phyloP scores from a whole-genome alignment of 1,140 invertebrate genomes.

The Zelostemma sp. region DNA sequence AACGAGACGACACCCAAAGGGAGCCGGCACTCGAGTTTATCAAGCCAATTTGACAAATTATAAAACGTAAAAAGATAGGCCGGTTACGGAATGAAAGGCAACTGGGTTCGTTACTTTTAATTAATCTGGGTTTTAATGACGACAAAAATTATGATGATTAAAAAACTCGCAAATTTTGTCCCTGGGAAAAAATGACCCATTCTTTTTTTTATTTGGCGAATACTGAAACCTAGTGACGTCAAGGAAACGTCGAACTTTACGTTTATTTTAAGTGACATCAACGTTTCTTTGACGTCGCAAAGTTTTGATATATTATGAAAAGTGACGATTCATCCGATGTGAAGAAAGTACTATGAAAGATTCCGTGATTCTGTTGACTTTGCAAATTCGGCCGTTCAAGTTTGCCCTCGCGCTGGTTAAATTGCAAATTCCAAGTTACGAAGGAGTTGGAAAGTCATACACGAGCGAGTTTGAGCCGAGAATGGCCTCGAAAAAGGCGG shows the following conservation, averaged over 20 bases:
- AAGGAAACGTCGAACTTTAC: no score
- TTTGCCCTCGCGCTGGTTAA: conserved; percentile 14
- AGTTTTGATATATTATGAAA: conserved; percentile 4
- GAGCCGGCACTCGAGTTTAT: conserved; percentile 29
- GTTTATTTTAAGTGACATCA: neutral
- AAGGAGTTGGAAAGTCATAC: conserved; percentile 14
- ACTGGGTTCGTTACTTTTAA: conserved; percentile 34
- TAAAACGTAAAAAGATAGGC: conserved; percentile 21
- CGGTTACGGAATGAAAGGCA: conserved; percentile 15
- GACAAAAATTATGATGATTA: conserved; percentile 21
- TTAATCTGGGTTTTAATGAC: conserved; percentile 36
- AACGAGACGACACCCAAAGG: conserved; percentile 32
- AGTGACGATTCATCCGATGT: conserved; percentile 1
- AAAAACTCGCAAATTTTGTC: no score
- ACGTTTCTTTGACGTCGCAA: no score
- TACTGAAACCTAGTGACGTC: no score
- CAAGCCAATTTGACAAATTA: conserved; percentile 41
- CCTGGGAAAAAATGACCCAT: no score
- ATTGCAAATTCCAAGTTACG: conserved; percentile 24
- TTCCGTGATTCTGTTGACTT: conserved; percentile 19
- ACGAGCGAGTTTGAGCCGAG: neutral
- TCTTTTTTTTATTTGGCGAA: no score
- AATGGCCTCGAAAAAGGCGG: neutral
- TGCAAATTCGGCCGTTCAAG: conserved; percentile 15
- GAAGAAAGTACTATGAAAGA: conserved; percentile 7